Base-by-base conservation (phyloP, 2,888 invertebrate genomes). In the Chrysolina haemoptera region DNA sequence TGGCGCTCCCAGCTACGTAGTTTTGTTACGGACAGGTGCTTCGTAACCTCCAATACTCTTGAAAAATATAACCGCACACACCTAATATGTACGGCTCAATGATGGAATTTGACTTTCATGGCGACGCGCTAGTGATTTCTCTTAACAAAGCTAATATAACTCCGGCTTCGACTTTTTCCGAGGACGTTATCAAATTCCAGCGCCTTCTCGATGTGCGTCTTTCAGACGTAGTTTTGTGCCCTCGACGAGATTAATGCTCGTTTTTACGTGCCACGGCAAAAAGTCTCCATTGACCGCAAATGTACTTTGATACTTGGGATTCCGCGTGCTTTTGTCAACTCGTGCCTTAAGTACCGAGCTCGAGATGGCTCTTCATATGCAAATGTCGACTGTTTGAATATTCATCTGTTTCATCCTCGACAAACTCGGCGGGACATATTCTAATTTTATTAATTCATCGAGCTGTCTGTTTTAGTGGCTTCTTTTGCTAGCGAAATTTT, bases 361-460 rank as follows among this genome's bases (percentile, higher is more conserved):
- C 77, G 74, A 76, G 76, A 76, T 78, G 80, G 80, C 84, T 82
- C 85, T 87, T 84, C 84, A 85, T 83, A 86, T 87, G 86, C 81
- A 85, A 87, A 86, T 87, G 78, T 78, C 78, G 73, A 78, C 69
- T 74, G 71, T 85, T 82, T 87, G 86, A 87, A 86, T 87, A 87
- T 86, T 86, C 86, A 86, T 86, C 79, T 80, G 78, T 75, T 78
- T 80, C 82, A 82, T 82, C 82, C 81, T 79, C 74, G 74, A 74
- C 74, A 79, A 84, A 84, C 82, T 82, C 80, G 79, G 80, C 79
- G 79, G 79, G 80, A 80, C 82, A 81, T 80, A 79, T 82, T 82
- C 83, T 82, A 82, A 83, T 82, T 84, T 80, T 68, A 81, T 82
- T 83, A 79, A 79, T 75, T 77, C 75, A 73, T 65, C 71, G 70